These are phyloP conservation scores for Cuculus canorus DNA, from an alignment of 2,797 vertebrate species.

Conservation along the genomic window DNA sequence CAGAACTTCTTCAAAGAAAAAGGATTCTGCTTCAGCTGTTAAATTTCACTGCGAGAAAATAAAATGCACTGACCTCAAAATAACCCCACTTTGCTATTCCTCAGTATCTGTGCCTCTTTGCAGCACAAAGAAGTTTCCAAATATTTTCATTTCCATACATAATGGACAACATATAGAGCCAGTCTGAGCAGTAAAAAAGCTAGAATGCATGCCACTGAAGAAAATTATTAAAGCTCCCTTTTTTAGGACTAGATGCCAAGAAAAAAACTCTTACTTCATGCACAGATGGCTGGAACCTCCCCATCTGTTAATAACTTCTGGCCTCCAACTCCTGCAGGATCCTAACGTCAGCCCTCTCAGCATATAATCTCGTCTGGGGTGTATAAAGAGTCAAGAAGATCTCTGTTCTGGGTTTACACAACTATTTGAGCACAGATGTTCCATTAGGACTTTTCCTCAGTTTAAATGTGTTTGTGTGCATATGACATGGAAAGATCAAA, in stretches of 20 bases:
- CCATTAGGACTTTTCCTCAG: not conserved
- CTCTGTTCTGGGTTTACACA: not conserved
- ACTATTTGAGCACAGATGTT: not conserved
- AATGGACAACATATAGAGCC: not conserved
- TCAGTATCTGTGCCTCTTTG: not conserved
- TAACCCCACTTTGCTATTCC: not conserved
- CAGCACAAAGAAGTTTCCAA: not conserved
- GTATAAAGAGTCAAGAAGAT: not conserved
- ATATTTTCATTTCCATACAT: not conserved
- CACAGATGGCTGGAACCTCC: not conserved
- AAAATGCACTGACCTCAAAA: not conserved
- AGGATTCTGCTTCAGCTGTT: not conserved
- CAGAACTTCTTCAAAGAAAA: not conserved
- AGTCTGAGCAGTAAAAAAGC: not conserved
- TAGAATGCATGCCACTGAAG: not conserved
- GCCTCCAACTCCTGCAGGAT: not conserved
- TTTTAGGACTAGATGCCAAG: not conserved
- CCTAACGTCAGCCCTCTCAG: not conserved
- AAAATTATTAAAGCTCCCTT: slow-evolving; percentile 1
- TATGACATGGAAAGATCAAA: not conserved
- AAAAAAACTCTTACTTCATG: not conserved
- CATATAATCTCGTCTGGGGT: not conserved
- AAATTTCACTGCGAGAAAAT: not conserved
- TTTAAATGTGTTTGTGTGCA: not conserved
- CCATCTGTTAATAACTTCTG: not conserved